Percentiles rank a stretch among this genome's conserved stretches.
These are phyloP conservation scores for Corythoichthys intestinalis DNA, from an alignment of 2,113 vertebrate species.

Conservation along the genomic window DNA sequence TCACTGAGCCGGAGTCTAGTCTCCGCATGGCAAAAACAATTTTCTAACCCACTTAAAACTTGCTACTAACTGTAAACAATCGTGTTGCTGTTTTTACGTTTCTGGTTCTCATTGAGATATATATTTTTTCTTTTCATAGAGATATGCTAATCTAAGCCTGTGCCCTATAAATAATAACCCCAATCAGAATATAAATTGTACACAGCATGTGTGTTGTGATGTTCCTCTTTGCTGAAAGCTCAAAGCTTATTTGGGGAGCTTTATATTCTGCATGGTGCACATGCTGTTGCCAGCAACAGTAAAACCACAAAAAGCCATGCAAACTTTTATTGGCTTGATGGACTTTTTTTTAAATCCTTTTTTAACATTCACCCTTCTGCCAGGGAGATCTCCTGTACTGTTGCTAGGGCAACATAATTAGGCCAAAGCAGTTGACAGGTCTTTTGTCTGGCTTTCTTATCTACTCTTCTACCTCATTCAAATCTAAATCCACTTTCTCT, in stretches of 20 bases:
- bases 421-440: conserved; percentile 58
- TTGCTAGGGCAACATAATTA: conserved; percentile 62
- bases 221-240: conserved; percentile 46
- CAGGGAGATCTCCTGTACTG: conserved; percentile 55
- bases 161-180: conserved; percentile 59
- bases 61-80: too few relatives aligned
- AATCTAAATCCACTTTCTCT: background rate
- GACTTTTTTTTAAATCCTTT: conserved; percentile 22
- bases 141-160: conserved; percentile 51
- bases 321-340: conserved; percentile 48
- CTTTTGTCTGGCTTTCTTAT: conserved; percentile 37
- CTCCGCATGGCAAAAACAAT: too few relatives aligned
- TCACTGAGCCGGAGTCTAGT: too few relatives aligned
- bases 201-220: conserved; percentile 15
- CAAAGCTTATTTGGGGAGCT: conserved; percentile 34
- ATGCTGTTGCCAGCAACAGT: conserved; percentile 29
- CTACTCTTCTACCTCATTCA: conserved; percentile 20
- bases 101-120: background rate
- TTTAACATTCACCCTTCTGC: conserved; percentile 10
- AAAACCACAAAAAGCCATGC: conserved; percentile 31
- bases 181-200: conserved; percentile 16
- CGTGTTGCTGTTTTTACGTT: too few relatives aligned
- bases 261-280: conserved; percentile 28
- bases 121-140: conserved; percentile 29
- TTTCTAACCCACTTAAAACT: too few relatives aligned